Evolutionary conservation across 2,888 invertebrate species (phyloP).

Genomic region (Parnassius orleans): DNA sequence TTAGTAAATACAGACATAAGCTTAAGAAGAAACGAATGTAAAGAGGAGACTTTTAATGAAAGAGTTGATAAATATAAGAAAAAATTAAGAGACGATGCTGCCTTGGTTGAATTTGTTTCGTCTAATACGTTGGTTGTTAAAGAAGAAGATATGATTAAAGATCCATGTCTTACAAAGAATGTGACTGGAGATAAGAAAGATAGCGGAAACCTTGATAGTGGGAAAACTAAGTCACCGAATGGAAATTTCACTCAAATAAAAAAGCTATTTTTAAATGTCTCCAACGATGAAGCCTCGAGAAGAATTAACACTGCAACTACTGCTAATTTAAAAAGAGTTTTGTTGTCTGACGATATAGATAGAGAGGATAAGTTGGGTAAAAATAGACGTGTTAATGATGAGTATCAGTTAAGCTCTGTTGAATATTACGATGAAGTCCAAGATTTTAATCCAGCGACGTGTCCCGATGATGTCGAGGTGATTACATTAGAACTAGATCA

Average conservation of each 20-base stretch:
- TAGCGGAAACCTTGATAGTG: neutral
- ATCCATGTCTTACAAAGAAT: slow-evolving; percentile 36
- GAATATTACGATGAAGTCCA: slow-evolving; percentile 61
- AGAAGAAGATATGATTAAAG: slow-evolving; percentile 32
- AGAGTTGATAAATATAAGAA: slow-evolving; percentile 45
- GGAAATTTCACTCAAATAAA: neutral
- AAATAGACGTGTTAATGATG: slow-evolving; percentile 42
- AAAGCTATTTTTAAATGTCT: neutral
- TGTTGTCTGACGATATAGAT: neutral
- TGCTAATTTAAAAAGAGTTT: slow-evolving; percentile 12
- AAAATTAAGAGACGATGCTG: slow-evolving; percentile 47
- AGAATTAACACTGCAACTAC: slow-evolving; percentile 24
- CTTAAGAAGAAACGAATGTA: slow-evolving; percentile 38
- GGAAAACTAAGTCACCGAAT: neutral
- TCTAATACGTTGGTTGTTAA: slow-evolving; percentile 44
- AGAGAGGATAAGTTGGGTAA: slow-evolving; percentile 15
- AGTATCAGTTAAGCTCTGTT: slow-evolving; percentile 60
- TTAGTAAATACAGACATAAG: slow-evolving; percentile 42
- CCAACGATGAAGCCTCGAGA: too few relatives aligned
- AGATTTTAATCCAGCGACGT: slow-evolving; percentile 42
- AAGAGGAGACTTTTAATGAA: slow-evolving; percentile 46
- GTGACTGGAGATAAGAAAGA: slow-evolving; percentile 2
- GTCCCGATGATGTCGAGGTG: slow-evolving; percentile 51
- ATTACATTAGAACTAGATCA: slow-evolving; percentile 51
- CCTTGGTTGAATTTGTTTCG: slow-evolving; percentile 50